Evolutionary conservation across 2,888 invertebrate genomes (phyloP), one percentile per base, ranked within the genome.

Genomic region (Tuta absoluta): DNA sequence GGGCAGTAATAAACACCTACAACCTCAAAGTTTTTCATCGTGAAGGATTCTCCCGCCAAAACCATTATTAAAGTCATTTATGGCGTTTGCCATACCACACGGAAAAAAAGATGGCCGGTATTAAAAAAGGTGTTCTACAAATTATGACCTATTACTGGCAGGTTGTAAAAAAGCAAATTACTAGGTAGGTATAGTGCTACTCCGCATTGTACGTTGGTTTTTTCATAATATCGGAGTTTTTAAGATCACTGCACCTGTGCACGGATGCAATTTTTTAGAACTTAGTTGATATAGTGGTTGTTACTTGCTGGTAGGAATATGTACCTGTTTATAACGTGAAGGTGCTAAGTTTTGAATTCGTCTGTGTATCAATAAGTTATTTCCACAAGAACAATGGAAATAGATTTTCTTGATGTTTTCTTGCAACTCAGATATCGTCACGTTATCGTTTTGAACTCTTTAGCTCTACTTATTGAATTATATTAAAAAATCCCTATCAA

Each of bases 101-200:
- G 17, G 23, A 45, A 45, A 41, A 48, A 61, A 61, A 48, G 33
- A n/a, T 28, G 56, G 56, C 56, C 24, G 33, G 8, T 45, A 33
- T 56, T 5, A 56, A 65, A 65, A 60, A 66, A 66, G 57, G 67
- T 65, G 66, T 65, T 65, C 65, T 60, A 53, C 62, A 65, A 67
- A 69, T 69, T 69, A 64, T 58, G 58, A 51, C 33, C 63, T 66
- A 69, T 69, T 69, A 69, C 66, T 62, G 64, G 49, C 62, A 59
- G 63, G 66, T 63, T 48, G 41, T 41, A 62, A 65, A 67, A 65
- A 63, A 63, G 58, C 63, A 67, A 69, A 67, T 69, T 68, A 48
- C 60, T 61, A 49, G 56, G 28, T 61, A 49, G 56, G 28, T 56
- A 24, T 24, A 24, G 56, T 56, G 33, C 24, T 56, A 24, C 24